Evolutionary conservation across 2,888 invertebrate species (phyloP).

Genomic region (Brachyptera risi): DNA sequence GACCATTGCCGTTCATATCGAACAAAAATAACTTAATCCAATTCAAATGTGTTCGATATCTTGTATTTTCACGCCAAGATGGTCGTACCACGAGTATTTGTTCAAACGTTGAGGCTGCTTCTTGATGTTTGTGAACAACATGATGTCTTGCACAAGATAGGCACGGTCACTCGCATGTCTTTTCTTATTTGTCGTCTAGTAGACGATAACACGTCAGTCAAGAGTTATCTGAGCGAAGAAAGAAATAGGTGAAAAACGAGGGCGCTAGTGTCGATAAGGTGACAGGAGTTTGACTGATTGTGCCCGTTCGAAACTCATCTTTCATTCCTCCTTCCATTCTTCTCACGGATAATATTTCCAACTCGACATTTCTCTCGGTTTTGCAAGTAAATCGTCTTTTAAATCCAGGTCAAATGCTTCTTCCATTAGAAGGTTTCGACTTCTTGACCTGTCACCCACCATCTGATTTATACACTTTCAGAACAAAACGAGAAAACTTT

Average conservation of each 20-base stretch:
- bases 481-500: conserved; percentile 19
- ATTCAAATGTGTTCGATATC: background rate
- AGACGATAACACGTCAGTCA: conserved; percentile 3
- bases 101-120: background rate
- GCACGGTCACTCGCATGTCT: background rate
- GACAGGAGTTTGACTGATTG: conserved; percentile 16
- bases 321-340: conserved; percentile 12
- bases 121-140: background rate
- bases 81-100: background rate
- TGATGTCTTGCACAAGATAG: background rate
- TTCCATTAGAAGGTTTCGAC: conserved; percentile 14
- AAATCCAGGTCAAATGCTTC: conserved; percentile 21
- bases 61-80: background rate
- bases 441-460: conserved; percentile 10
- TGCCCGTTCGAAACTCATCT: conserved; percentile 10
- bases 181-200: background rate
- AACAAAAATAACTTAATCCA: conserved; percentile 3
- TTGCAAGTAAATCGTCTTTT: conserved; percentile 19
- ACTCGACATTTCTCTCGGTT: conserved; percentile 15
- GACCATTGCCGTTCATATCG: background rate
- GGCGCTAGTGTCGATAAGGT: conserved; percentile 14
- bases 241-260: conserved; percentile 11
- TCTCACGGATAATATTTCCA: conserved; percentile 16
- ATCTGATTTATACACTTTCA: conserved; percentile 16
- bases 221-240: background rate